These are phyloP conservation scores for Sterrhoptilus dennistouni DNA, from an alignment of 2,113 vertebrate species.

Conservation along the genomic window DNA sequence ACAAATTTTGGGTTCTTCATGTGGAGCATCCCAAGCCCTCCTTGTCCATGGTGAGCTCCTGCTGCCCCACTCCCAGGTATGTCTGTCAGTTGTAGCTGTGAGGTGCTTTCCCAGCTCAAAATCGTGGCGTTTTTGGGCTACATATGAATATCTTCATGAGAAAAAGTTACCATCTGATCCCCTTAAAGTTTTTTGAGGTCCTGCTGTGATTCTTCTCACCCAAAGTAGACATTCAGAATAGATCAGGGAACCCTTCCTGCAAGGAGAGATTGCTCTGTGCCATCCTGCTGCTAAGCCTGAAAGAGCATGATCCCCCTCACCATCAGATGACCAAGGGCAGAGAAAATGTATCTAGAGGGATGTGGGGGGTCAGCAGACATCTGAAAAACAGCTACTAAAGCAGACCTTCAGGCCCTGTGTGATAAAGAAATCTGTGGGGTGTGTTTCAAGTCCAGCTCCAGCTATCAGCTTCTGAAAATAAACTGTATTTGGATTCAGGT, in stretches of 20 bases:
- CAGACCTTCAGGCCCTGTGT: neutral
- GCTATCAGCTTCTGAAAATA: neutral
- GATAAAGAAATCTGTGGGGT: neutral
- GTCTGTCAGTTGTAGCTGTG: neutral
- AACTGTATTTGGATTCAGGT: neutral
- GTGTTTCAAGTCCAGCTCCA: neutral
- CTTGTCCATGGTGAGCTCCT: neutral
- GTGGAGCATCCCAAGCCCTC: neutral
- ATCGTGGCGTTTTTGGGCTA: neutral
- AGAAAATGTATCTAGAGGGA: neutral
- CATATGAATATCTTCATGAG: neutral
- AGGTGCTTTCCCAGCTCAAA: neutral
- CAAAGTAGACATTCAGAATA: accelerated
- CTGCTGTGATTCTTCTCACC: neutral
- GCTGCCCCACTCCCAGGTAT: neutral
- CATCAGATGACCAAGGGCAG: neutral
- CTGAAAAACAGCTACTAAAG: neutral
- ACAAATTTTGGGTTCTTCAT: neutral
- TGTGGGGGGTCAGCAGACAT: neutral
- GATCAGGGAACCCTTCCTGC: neutral
- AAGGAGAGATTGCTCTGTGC: neutral
- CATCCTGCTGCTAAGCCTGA: neutral
- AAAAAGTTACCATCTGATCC: neutral
- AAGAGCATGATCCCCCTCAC: neutral
- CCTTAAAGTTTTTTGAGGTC: neutral